phyloP scores from a whole-genome alignment of 2,113 vertebrate species.

The Manacus vitellinus region DNA sequence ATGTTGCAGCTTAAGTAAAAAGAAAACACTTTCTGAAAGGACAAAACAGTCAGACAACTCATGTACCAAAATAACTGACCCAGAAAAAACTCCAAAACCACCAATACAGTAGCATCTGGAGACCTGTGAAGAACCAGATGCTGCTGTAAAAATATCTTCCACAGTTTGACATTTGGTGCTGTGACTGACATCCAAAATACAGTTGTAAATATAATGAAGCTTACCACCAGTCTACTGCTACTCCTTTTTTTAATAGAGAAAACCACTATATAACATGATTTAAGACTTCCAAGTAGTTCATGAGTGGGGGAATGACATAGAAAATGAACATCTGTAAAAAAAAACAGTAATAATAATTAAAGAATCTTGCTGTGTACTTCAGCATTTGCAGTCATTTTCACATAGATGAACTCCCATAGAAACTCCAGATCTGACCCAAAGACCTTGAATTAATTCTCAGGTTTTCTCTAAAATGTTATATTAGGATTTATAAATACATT shows the following conservation, averaged over 20 bases:
- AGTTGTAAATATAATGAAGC: conserved; percentile 18
- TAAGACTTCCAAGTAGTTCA: background rate
- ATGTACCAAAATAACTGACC: conserved; percentile 36
- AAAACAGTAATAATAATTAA: background rate
- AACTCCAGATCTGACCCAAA: background rate
- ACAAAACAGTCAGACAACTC: conserved; percentile 9
- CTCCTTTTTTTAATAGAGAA: background rate
- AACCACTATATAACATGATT: background rate
- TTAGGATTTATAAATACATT: background rate
- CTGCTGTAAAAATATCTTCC: conserved; percentile 1
- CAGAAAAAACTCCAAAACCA: conserved; percentile 19
- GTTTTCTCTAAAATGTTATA: background rate
- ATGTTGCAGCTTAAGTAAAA: conserved; percentile 1
- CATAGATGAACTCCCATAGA: background rate
- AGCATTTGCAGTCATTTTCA: background rate
- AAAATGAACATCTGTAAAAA: background rate
- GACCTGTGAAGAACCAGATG: conserved; percentile 18
- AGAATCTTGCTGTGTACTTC: background rate
- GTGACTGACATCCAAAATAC: conserved; percentile 3
- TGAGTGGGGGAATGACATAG: background rate
- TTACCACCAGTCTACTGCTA: background rate
- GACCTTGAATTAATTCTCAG: background rate
- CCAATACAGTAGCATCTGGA: conserved; percentile 36
- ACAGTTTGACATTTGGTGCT: background rate
- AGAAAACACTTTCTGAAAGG: conserved; percentile 18